Evolutionary conservation across 2,113 vertebrate genomes (phyloP).

Genomic region (Phalacrocorax brasilianus): DNA sequence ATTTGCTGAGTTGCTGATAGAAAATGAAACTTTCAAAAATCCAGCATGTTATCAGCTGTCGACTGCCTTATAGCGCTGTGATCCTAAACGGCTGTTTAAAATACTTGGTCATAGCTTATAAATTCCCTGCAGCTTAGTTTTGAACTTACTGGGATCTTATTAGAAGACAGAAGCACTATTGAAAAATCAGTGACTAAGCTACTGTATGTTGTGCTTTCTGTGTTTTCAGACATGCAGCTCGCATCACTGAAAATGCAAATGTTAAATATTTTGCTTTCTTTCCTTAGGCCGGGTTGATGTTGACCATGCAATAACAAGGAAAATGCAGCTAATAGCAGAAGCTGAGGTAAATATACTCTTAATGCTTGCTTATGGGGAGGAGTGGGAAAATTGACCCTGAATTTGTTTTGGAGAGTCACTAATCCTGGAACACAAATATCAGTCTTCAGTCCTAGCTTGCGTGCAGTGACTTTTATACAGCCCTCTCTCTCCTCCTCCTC

Average conservation of each 20-base stretch:
- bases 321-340: conserved; percentile 76
- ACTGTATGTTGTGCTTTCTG: background rate
- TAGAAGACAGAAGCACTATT: background rate
- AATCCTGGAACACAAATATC: background rate
- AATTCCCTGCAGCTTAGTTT: background rate
- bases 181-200: background rate
- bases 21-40: conserved; percentile 1
- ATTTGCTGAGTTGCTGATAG: conserved; percentile 1
- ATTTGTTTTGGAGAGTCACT: background rate
- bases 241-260: background rate
- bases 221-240: background rate
- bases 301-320: conserved; percentile 71
- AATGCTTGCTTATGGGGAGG: background rate
- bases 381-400: background rate
- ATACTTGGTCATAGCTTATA: background rate
- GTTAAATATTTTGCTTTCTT: conserved; percentile 28
- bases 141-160: background rate
- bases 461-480: background rate
- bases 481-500: background rate
- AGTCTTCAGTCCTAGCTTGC: background rate
- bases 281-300: conserved; percentile 71
- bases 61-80: background rate
- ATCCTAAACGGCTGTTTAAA: background rate
- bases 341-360: conserved; percentile 73
- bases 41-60: background rate